A percentile compares a stretch with the other conserved stretches of the same genome.
Conservation (phyloP, 2,113 vertebrate genomes). For the Alligator mississippiensis region DNA sequence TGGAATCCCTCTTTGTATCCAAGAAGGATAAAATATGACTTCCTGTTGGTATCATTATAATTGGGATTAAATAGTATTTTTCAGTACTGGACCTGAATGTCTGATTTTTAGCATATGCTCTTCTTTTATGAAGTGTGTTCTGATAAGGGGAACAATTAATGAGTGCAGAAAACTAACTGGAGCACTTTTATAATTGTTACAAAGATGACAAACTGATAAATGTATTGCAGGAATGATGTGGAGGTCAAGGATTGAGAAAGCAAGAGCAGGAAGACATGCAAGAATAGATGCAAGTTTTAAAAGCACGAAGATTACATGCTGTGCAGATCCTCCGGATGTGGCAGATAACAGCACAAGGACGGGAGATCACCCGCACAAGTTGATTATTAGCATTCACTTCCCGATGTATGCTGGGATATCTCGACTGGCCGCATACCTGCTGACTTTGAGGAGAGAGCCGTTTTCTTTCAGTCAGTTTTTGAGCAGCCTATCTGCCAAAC, state of each 20-base stretch:
- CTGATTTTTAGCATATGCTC: not conserved
- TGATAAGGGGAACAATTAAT: not conserved
- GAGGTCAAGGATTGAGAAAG: not conserved
- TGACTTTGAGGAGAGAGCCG: not conserved
- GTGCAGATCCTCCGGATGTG: not conserved
- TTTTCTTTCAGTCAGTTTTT: not conserved
- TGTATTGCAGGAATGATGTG: not conserved
- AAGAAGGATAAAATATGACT: not conserved
- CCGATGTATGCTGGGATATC: not conserved
- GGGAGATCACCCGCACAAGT: rapidly evolving
- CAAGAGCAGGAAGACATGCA: not conserved
- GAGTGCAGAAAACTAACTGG: not conserved
- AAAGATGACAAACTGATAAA: not conserved
- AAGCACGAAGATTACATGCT: not conserved
- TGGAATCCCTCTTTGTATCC: not conserved
- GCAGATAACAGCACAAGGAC: not conserved
- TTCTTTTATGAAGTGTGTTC: not conserved
- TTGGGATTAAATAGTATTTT: not conserved
- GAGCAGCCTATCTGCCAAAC: not conserved
- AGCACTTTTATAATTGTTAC: rapidly evolving
- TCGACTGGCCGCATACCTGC: rapidly evolving
- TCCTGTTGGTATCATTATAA: too few species aligned
- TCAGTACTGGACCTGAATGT: not conserved
- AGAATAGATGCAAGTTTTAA: not conserved
- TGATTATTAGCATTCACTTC: not conserved